Base-by-base conservation (phyloP, 2,797 vertebrate species). In the Manis javanica region DNA sequence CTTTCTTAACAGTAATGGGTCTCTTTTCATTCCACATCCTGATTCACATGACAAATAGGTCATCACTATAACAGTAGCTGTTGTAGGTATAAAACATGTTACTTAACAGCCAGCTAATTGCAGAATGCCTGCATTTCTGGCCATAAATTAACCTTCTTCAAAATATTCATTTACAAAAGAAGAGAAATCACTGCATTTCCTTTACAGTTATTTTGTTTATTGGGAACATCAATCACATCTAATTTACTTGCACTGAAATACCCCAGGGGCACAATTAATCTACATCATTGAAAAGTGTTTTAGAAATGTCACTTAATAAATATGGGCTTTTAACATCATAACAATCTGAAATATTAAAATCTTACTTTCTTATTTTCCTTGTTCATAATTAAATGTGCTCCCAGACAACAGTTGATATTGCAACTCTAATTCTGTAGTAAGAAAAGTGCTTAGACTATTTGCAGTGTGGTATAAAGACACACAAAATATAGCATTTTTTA, bases 181-280 rank as follows among this genome's bases (percentile, higher is more conserved):
- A 97, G 94, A 92, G 3, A 93, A 96, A 88, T 68, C 7, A 71
- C n/a, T 87, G 39, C 9, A 77, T 94, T 96, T 94, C 90, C 59
- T 49, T 91, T 68, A 55, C 3, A 82, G 46, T 86, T 91, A 87
- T 94, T 97, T 93, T 97, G 13, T 68, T 75, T 64, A 84, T 37
- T 78, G 9, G 14, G 46, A 89, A 83, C 42, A 94, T 72, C 83
- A 91, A 84, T 94, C 49, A 74, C 10, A 63, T 64, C 23, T 94
- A 91, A 93, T 94, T 91, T 96, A 84, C 34, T 96, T 95, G 74
- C 59, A 93, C 4, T 66, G 78, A 97, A 93, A 93, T 75, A 97
- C 39, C 3, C 34, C 11, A 97, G 94, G 87, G 68, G 37, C 31
- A 93, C 24, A 96, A 96, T 97, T 96, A 78, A 94, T 94, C 51